Evolutionary conservation across 2,888 invertebrate species (phyloP).

Genomic region (Eristalis arbustorum): DNA sequence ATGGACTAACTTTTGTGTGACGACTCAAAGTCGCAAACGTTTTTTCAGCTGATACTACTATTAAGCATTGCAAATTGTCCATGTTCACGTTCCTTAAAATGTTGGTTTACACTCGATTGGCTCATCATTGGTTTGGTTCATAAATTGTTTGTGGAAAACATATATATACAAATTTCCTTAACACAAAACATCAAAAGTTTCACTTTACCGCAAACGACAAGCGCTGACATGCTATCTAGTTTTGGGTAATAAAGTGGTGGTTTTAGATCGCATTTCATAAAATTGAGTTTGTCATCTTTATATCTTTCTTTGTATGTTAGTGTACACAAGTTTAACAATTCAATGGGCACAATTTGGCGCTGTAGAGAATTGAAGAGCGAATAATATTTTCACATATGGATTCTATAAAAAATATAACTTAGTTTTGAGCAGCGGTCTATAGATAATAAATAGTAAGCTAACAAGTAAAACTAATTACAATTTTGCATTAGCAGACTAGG

Average conservation of each 20-base stretch:
- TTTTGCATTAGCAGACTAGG: too few relatives aligned
- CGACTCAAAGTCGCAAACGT: slow-evolving; percentile 43
- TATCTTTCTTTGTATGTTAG: background rate
- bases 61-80: slow-evolving; percentile 4
- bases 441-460: too few relatives aligned
- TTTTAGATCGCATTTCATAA: background rate
- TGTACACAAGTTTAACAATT: slow-evolving; percentile 6
- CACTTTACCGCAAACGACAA: slow-evolving; percentile 4
- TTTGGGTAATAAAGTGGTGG: background rate
- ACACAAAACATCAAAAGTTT: slow-evolving; percentile 11
- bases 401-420: background rate
- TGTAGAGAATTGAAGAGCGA: background rate
- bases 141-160: slow-evolving; percentile 9
- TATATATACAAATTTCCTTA: slow-evolving; percentile 1
- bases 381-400: background rate
- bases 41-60: slow-evolving; percentile 15
- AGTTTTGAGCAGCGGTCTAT: too few relatives aligned
- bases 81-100: slow-evolving; percentile 19
- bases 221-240: background rate
- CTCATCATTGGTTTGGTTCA: slow-evolving; percentile 16
- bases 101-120: slow-evolving; percentile 30
- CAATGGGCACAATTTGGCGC: background rate
- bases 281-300: background rate
- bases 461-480: too few relatives aligned
- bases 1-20: slow-evolving; percentile 24